A percentile compares a stretch with the other conserved stretches of the same genome.
Evolutionary conservation across 1,140 invertebrate species (phyloP).

Genomic region (Protaetia brevitarsis): DNA sequence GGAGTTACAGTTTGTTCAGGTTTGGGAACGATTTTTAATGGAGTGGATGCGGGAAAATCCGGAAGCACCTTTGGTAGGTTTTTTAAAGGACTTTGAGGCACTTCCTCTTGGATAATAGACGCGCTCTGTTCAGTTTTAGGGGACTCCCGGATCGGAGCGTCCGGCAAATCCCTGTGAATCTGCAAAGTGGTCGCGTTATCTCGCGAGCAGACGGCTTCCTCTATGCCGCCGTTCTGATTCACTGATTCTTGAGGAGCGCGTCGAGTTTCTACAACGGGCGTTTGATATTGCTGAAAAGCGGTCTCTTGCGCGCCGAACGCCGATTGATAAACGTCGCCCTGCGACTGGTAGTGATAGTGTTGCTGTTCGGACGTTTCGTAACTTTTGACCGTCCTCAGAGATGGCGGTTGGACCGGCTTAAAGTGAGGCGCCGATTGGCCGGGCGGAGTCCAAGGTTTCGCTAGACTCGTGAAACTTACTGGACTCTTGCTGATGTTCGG

Average conservation of each 20-base stretch:
- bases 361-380: slow-evolving; percentile 23
- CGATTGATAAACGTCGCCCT: slow-evolving; percentile 19
- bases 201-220: no score
- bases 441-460: slow-evolving; percentile 26
- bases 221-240: no score
- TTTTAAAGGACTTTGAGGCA: not conserved
- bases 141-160: no score
- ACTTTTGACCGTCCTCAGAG: not conserved
- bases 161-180: no score
- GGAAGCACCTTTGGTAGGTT: slow-evolving; percentile 32
- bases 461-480: slow-evolving; percentile 20
- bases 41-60: slow-evolving; percentile 43
- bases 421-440: not conserved
- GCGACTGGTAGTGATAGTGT: slow-evolving; percentile 5
- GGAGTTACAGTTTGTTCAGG: slow-evolving; percentile 32
- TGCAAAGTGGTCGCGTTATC: no score
- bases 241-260: slow-evolving; percentile 5
- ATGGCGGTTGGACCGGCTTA: slow-evolving; percentile 1
- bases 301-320: slow-evolving; percentile 20
- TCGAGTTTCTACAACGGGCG: slow-evolving; percentile 9
- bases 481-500: slow-evolving; percentile 16
- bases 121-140: no score
- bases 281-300: slow-evolving; percentile 16
- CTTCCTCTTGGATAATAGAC: not conserved
- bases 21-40: slow-evolving; percentile 45